phyloP scores from a whole-genome alignment of 2,113 vertebrate genomes.

The Neodon shergylaensis region DNA sequence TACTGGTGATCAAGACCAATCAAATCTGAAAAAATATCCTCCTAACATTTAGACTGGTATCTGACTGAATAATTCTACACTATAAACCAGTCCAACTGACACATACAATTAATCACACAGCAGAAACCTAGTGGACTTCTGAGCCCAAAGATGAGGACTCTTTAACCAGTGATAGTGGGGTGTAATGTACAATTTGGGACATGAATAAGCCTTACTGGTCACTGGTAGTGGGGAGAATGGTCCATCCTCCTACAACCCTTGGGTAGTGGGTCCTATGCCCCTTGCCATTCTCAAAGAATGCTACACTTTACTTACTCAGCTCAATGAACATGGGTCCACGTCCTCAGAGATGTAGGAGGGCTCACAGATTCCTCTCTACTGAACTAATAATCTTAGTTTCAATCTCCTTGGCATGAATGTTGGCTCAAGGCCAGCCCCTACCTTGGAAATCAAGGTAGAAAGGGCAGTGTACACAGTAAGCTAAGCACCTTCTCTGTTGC shows the following conservation, averaged over 20 bases:
- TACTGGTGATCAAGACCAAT: background rate
- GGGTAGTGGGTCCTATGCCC: background rate
- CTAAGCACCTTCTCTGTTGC: background rate
- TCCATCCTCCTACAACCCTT: rapidly evolving
- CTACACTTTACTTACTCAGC: background rate
- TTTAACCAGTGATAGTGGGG: no score
- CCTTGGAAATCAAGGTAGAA: background rate
- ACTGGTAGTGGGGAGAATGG: background rate
- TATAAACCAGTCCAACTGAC: background rate
- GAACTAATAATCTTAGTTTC: background rate
- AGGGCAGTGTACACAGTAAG: background rate
- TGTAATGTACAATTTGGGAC: background rate
- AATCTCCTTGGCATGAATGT: background rate
- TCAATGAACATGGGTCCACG: no score
- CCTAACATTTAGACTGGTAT: background rate
- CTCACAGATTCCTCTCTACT: background rate
- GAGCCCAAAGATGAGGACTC: background rate
- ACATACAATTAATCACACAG: background rate
- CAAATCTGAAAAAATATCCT: background rate
- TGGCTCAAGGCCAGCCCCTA: background rate
- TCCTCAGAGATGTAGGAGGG: no score
- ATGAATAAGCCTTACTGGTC: background rate
- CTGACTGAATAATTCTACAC: background rate
- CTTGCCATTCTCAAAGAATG: rapidly evolving
- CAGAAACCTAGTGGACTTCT: background rate